These are phyloP conservation scores for Pristionchus exspectatus DNA, from an alignment of 2,888 invertebrate species.

Conservation along the genomic window DNA sequence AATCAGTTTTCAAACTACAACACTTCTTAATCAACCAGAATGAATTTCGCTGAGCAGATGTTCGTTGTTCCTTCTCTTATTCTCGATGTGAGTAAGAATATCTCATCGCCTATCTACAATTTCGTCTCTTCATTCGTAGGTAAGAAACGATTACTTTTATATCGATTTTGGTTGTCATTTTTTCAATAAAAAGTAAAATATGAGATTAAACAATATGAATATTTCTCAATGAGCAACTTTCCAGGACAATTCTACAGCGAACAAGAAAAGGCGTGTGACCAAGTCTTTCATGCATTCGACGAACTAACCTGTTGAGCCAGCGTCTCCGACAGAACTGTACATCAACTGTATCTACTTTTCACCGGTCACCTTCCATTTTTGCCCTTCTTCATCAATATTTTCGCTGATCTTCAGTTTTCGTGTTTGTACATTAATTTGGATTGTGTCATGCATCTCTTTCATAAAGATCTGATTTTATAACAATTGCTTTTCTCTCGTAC, in stretches of 20 bases:
- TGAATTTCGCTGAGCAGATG: background rate
- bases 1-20: conserved; percentile 2
- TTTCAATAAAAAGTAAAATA: no score
- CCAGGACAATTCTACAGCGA: background rate
- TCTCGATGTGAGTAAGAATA: background rate
- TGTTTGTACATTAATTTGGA: background rate
- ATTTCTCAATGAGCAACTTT: background rate
- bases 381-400: background rate
- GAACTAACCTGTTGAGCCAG: no score
- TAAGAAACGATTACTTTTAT: background rate
- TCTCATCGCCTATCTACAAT: background rate
- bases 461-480: background rate
- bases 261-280: background rate
- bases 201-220: background rate
- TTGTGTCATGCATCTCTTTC: background rate
- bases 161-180: no score
- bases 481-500: background rate
- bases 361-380: background rate
- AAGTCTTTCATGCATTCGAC: background rate
- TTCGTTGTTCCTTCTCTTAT: background rate
- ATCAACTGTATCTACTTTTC: background rate
- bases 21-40: background rate
- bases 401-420: background rate
- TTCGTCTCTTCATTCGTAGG: background rate
- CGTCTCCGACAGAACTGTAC: background rate